phyloP scores from a whole-genome alignment of 2,888 invertebrate species.

The Venustoraphidia nigricollis region DNA sequence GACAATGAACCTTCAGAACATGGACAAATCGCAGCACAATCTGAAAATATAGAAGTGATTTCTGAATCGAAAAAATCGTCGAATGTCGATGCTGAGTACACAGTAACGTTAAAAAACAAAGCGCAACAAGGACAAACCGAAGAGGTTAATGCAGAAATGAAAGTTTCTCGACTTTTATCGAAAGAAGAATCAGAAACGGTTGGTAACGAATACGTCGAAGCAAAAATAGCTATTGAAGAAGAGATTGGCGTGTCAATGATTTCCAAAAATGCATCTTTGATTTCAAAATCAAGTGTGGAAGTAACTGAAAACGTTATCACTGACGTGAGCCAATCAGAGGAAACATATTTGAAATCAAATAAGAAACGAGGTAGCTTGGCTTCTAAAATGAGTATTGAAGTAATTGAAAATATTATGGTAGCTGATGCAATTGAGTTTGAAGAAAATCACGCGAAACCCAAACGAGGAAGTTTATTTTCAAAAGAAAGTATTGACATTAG shows the following conservation, averaged over 20 bases:
- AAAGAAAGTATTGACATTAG: no score
- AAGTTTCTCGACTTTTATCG: not conserved
- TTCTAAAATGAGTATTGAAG: no score
- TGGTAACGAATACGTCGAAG: constrained; percentile 25
- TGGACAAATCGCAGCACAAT: constrained; percentile 2
- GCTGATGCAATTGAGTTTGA: no score
- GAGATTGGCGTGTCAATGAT: constrained; percentile 12
- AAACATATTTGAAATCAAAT: constrained; percentile 9
- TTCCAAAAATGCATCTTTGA: constrained; percentile 13
- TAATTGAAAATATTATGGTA: no score
- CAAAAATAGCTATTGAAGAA: constrained; percentile 26
- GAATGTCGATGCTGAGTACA: constrained; percentile 1
- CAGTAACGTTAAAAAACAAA: constrained; percentile 1
- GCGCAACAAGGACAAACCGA: constrained; percentile 10
- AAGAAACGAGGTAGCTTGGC: not conserved
- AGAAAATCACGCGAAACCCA: no score
- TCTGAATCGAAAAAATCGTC: constrained; percentile 3
- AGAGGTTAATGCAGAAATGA: constrained; percentile 11
- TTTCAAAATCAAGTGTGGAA: constrained; percentile 15
- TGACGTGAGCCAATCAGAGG: constrained; percentile 3
- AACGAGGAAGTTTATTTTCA: no score
- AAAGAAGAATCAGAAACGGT: constrained; percentile 8
- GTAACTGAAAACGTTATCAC: constrained; percentile 10
- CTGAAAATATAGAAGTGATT: constrained; percentile 4
- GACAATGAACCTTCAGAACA: constrained; percentile 18